Base-by-base conservation (phyloP, 92 coral and sea anemone species). In the Desmophyllum pertusum region DNA sequence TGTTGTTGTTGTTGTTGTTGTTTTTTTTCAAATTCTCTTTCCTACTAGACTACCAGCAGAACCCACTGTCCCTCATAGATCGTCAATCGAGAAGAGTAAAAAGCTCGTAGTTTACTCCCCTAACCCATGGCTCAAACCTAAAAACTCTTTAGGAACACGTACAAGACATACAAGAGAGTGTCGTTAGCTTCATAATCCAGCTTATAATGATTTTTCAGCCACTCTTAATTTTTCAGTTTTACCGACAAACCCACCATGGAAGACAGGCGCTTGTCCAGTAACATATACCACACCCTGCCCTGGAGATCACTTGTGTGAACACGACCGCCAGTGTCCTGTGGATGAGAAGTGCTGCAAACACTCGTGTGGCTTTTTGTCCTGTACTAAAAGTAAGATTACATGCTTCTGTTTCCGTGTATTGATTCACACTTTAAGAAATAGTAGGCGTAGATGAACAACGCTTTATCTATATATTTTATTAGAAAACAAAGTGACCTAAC, bases 261-360 rank as follows among this genome's bases (percentile, higher is more conserved):
- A 75, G 45, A 33, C 80, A 13, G 80, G 53, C 10, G 53, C 53
- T 33, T 75, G 80, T 25, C 80, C 80, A 6, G 45, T 38, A 14
- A 18, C 5, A 33, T 75, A 46, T 15, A 50, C 80, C 66, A 57
- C 33, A 31, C 80, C 80, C 27, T 86, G 89, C 30, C 89, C 89
- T 1, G 74, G 59, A 15, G 55, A 10, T 36, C 65, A 86, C 48
- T 25, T 59, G 36, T 87, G 90, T 27, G 73, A 71, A 31, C 78
- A 81, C 23, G 87, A 93, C 71, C 77, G 79, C 63, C 89, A 93
- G 61, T 93, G 96, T 42, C 74, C 86, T 36, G 96, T 87, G 15
- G 33, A 65, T 27, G 81, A 85, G 81, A 90, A 86, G 75, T 93
- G 96, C 77, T 93, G 96, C 73, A 81, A 74, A 46, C 90, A 87